phyloP scores from a whole-genome alignment of 2,888 invertebrate genomes.

The Eudasyphora cyanicolor region DNA sequence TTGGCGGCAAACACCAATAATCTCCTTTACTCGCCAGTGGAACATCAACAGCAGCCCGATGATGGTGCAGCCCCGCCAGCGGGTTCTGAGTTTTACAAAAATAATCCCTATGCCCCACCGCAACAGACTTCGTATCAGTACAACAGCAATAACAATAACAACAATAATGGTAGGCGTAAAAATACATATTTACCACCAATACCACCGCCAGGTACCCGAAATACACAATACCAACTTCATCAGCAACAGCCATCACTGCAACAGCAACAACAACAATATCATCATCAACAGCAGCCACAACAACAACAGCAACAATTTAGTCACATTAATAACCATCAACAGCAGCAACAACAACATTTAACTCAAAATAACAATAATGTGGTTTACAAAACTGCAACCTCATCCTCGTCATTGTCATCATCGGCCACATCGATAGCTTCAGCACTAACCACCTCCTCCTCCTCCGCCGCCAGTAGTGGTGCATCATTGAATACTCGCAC shows the following conservation, averaged over 20 bases:
- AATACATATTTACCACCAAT: slow-evolving; percentile 78
- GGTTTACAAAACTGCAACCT: slow-evolving; percentile 71
- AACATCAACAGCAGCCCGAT: slow-evolving; percentile 76
- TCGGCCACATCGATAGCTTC: slow-evolving; percentile 66
- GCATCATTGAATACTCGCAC: slow-evolving; percentile 68
- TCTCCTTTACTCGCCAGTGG: slow-evolving; percentile 79
- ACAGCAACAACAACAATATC: slow-evolving; percentile 67
- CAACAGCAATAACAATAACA: slow-evolving; percentile 71
- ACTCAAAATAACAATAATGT: slow-evolving; percentile 69
- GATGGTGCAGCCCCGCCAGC: slow-evolving; percentile 66
- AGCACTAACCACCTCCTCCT: slow-evolving; percentile 53
- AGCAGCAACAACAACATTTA: slow-evolving; percentile 65
- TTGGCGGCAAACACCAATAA: slow-evolving; percentile 79
- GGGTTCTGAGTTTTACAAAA: slow-evolving; percentile 76
- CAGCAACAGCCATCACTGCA: slow-evolving; percentile 70
- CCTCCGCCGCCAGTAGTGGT: slow-evolving; percentile 61
- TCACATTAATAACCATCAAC: slow-evolving; percentile 67
- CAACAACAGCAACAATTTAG: slow-evolving; percentile 62
- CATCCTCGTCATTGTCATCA: slow-evolving; percentile 61
- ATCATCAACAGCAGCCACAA: slow-evolving; percentile 66
- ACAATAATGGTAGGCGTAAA: slow-evolving; percentile 73
- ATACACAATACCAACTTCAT: slow-evolving; percentile 72
- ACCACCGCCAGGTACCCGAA: slow-evolving; percentile 69
- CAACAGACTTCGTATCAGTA: slow-evolving; percentile 68
- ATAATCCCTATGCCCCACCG: slow-evolving; percentile 79